Evolutionary conservation across 1,140 invertebrate species (phyloP).

Genomic region (Nasonia longicornis): DNA sequence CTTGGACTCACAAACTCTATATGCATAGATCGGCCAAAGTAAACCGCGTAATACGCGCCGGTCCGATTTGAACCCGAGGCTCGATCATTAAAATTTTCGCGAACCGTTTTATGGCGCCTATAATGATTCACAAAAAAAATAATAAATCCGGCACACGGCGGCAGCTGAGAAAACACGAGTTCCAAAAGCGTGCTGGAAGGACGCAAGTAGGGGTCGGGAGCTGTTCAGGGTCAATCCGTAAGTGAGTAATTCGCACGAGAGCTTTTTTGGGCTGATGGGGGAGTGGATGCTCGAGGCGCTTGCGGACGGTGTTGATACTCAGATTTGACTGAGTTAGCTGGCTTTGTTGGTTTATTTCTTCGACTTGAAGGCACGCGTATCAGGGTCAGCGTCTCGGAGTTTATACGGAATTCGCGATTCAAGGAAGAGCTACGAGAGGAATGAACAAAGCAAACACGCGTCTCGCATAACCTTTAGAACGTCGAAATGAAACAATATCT

Average conservation of each 20-base stretch:
- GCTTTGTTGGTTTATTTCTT: no score
- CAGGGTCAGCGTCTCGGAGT: no score
- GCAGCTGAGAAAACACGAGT: constrained; percentile 36
- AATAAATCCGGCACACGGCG: not conserved
- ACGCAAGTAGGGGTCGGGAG: not conserved
- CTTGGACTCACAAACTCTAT: no score
- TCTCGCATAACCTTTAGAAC: no score
- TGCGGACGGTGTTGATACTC: no score
- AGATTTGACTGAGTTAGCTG: no score
- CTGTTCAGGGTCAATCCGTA: constrained; percentile 19
- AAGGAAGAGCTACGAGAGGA: no score
- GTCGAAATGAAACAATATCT: no score
- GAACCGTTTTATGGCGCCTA: not conserved
- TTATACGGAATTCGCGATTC: no score
- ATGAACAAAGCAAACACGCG: no score
- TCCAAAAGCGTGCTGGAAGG: not conserved
- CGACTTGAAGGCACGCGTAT: no score
- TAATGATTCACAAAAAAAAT: not conserved
- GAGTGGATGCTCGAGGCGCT: no score
- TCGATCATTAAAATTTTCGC: not conserved
- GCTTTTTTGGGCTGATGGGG: not conserved
- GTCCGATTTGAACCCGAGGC: constrained; percentile 31
- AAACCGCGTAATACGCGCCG: not conserved
- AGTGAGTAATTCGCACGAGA: not conserved
- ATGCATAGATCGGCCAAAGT: not conserved